phyloP scores from a whole-genome alignment of 1,140 invertebrate species.

The Drosophila orena region DNA sequence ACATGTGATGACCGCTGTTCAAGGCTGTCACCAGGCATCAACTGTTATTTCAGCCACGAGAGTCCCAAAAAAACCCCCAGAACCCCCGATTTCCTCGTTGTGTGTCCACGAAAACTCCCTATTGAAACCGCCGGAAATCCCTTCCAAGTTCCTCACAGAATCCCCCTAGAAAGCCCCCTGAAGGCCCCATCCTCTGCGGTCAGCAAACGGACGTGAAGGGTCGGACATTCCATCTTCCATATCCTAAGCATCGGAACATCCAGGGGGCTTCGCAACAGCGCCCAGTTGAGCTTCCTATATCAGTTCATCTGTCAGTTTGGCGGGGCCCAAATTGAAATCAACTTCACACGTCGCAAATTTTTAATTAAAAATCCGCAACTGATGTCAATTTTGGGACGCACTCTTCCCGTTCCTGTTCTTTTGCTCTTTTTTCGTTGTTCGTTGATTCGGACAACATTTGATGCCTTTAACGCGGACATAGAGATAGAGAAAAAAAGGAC shows the following conservation, averaged over 20 bases:
- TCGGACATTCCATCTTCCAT: constrained; percentile 30
- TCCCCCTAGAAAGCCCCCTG: not conserved
- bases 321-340: constrained; percentile 72
- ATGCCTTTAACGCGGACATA: constrained; percentile 62
- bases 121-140: not conserved
- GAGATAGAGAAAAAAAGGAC: constrained; percentile 8
- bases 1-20: constrained; percentile 46
- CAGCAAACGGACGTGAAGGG: constrained; percentile 26
- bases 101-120: not conserved
- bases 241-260: constrained; percentile 6
- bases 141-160: not conserved
- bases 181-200: constrained; percentile 18
- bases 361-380: constrained; percentile 83
- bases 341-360: constrained; percentile 83
- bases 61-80: not conserved
- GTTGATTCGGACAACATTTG: constrained; percentile 73
- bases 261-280: constrained; percentile 11
- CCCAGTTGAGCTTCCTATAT: constrained; percentile 15
- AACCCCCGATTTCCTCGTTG: not conserved
- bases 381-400: constrained; percentile 68
- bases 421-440: constrained; percentile 11
- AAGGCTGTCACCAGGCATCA: constrained; percentile 63
- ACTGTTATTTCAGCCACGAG: constrained; percentile 53
- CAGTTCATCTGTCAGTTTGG: constrained; percentile 45
- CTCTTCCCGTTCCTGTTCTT: not conserved